Base-by-base conservation (phyloP, 2,113 vertebrate genomes). In the Ardeotis arabs region DNA sequence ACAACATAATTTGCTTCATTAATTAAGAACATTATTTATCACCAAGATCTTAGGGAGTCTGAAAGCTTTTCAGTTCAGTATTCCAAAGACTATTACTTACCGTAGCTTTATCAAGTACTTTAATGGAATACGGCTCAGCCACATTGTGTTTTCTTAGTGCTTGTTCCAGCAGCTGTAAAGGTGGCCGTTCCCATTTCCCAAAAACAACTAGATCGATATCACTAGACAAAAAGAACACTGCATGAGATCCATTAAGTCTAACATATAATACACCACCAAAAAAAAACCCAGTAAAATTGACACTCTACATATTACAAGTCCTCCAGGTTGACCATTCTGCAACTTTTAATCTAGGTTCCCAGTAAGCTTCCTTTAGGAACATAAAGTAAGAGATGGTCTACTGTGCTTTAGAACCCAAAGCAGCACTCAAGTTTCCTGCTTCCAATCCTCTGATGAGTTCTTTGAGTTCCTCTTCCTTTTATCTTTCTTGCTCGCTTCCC, bases 151-250 rank as follows among this genome's bases (percentile, higher is more conserved):
- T 99, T 86, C 99, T 98, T 69, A 99, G 98, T 72, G 99, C 99
- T 95, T 99, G 99, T 94, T 99, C 99, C 94, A 99, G 82, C 78
- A 99, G 98, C 90, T 99, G 99, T 63, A 99, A 97, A 17, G 99
- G 99, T 22, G 99, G 99, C 10, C 99, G 98, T 55, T 99, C 99
- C 99, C 99, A 99, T 84, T 99, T 99, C 58, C 99, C 99, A 95
- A 99, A 99, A 95, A 99, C 99, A 96, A 99, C 99, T 87, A 99
- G 98, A 96, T 99, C 99, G 49, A 99, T 99, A 98, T 99, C 99
- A 96, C 99, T 99, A 92, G 33, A 85, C n/a, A 44, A 77, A 91
- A 95, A 84, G 79, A 62, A 77, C n/a, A 87, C 19, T 33, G 20
- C 14, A 82, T 1, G 29, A 90, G 41, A 79, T 53, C 37, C 50